A percentile compares a stretch with the other conserved stretches of the same genome.
phyloP scores from a whole-genome alignment of 2,888 invertebrate species.

The Leptothorax acervorum region DNA sequence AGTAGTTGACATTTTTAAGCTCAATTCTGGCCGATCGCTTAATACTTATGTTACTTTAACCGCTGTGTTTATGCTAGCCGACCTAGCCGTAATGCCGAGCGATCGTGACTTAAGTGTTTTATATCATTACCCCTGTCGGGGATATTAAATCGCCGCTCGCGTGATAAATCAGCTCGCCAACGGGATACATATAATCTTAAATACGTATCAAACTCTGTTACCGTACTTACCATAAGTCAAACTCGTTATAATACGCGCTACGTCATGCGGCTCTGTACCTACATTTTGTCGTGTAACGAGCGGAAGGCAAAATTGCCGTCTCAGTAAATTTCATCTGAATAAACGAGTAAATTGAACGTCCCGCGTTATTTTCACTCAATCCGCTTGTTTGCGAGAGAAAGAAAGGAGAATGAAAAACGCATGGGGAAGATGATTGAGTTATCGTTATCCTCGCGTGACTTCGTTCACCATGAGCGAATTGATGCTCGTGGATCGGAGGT shows the following conservation, averaged over 20 bases:
- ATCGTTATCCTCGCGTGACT: constrained; percentile 34
- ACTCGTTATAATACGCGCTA: constrained; percentile 47
- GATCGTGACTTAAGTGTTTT: constrained; percentile 49
- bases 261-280: constrained; percentile 19
- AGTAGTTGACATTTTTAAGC: not conserved
- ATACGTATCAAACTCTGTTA: constrained; percentile 48
- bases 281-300: constrained; percentile 29
- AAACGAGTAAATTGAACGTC: constrained; percentile 30
- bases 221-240: constrained; percentile 44
- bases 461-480: constrained; percentile 12
- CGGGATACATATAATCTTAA: constrained; percentile 48
- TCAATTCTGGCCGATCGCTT: not conserved
- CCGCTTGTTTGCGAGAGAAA: not conserved
- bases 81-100: constrained; percentile 1
- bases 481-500: not conserved
- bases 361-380: constrained; percentile 23
- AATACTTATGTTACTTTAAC: constrained; percentile 11
- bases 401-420: not conserved
- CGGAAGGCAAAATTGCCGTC: constrained; percentile 33
- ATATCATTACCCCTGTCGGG: constrained; percentile 27
- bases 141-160: constrained; percentile 39
- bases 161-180: constrained; percentile 50
- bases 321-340: constrained; percentile 31
- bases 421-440: constrained; percentile 18
- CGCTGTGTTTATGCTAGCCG: not conserved